phyloP scores from a whole-genome alignment of 1,140 invertebrate species.

The Drosophila takahashii region DNA sequence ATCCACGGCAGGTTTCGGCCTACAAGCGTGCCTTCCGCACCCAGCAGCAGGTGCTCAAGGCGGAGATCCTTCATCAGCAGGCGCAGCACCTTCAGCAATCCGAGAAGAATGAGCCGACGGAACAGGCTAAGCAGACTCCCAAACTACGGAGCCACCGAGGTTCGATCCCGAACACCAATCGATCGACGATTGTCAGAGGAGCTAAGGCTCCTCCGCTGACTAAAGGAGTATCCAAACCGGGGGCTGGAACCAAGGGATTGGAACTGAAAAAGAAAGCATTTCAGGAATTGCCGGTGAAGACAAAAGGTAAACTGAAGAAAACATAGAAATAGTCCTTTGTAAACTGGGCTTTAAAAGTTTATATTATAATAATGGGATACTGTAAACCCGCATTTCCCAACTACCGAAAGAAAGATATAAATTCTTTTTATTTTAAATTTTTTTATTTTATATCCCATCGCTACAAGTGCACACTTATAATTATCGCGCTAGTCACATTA shows the following conservation, averaged over 20 bases:
- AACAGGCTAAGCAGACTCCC: not conserved
- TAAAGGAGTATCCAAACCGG: not conserved
- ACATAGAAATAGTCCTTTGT: no score
- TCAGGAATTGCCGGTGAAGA: not conserved
- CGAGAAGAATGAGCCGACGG: not conserved
- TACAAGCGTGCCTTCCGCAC: conserved; percentile 45
- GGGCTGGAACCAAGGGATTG: not conserved
- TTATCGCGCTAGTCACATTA: no score
- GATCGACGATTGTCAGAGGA: not conserved
- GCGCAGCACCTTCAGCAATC: conserved; percentile 7
- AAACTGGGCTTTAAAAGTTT: no score
- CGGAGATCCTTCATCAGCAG: conserved; percentile 39
- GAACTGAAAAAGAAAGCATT: not conserved
- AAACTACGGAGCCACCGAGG: conserved; percentile 2
- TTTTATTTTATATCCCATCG: no score
- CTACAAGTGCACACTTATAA: no score
- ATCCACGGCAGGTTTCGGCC: conserved; percentile 19
- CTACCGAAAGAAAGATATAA: not conserved
- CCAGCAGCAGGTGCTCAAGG: conserved; percentile 48
- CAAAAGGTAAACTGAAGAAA: not conserved
- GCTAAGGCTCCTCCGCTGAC: not conserved
- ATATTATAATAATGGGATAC: no score
- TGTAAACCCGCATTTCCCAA: not conserved
- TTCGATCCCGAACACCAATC: not conserved
- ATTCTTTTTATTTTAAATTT: no score